Conservation (phyloP, 2,888 invertebrate genomes). For the Hydrotaea diabolus region DNA sequence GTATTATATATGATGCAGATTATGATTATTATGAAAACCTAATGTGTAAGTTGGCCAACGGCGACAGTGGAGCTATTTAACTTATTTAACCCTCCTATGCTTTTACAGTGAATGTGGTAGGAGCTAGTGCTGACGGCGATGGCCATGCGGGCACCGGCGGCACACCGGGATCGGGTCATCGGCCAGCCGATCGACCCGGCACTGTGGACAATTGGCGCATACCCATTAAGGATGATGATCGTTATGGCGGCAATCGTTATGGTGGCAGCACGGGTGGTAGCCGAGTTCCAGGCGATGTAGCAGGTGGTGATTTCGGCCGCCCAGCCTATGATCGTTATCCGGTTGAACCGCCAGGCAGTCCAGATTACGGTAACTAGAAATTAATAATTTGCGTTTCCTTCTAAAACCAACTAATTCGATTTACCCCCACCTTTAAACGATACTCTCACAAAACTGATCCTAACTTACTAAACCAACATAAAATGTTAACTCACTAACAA, state of each 20-base stretch:
- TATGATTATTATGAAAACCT: conserved; percentile 96
- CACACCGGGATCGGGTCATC: conserved; percentile 64
- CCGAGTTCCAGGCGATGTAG: conserved; percentile 76
- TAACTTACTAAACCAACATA: conserved; percentile 62
- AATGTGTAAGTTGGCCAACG: conserved; percentile 87
- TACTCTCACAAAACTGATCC: conserved; percentile 1
- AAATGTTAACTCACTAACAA: conserved; percentile 76
- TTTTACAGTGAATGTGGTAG: conserved; percentile 80
- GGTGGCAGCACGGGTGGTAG: conserved; percentile 74
- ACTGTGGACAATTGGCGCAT: conserved; percentile 76
- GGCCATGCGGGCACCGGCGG: conserved; percentile 73
- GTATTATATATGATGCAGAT: conserved; percentile 94
- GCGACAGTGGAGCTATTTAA: neutral
- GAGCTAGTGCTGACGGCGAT: conserved; percentile 76
- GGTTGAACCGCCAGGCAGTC: conserved; percentile 62
- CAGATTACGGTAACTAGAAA: conserved; percentile 75
- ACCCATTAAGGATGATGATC: conserved; percentile 82
- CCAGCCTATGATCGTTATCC: conserved; percentile 80
- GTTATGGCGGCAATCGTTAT: conserved; percentile 78
- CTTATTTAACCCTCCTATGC: conserved; percentile 10
- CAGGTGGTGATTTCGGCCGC: conserved; percentile 75
- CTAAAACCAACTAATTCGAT: conserved; percentile 49
- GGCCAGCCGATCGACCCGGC: conserved; percentile 76
- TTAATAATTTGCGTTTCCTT: conserved; percentile 10
- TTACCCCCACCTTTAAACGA: conserved; percentile 23